Evolutionary conservation across 1,140 invertebrate species (phyloP), one percentile per base, ranked within the genome.

Genomic region (Cepaea nemoralis): DNA sequence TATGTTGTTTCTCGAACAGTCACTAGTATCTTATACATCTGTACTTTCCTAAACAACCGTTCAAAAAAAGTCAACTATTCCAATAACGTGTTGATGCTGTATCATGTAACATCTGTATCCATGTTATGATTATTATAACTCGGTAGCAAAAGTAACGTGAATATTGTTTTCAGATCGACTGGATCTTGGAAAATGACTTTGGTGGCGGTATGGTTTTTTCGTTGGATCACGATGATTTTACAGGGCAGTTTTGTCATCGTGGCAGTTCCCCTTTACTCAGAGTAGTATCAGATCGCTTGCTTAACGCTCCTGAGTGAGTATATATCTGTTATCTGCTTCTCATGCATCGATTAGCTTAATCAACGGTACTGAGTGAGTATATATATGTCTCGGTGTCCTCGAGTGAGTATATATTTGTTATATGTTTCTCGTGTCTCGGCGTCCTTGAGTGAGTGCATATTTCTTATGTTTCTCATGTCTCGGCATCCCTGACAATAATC

Each of bases 161-260:
- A n/a, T n/a, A n/a, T 45, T 45, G 80, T 63, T 69, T 73, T 42
- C 67, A 78, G 73, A 48, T 69, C 27, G 55, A 82, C 63, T 82
- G 35, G 27, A 22, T 81, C 14, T 31, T 55, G 27, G 16, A 10
- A 1, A 95, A 95, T 78, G 95, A 95, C 24, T 98, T 95, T 88
- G 97, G 95, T 45, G 98, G 98, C 22, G 97, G 97, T 35, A 98
- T 99, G 96, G 95, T 97, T 0, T 99, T 97, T 97, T 97, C 96
- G 0, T 93, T 99, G 0, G 97, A 98, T 86, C 97, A 98, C 95
- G 98, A 99, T 87, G 97, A 99, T 91, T 99, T 98, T 92, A 92
- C 94, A 82, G 81, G 81, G 16, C 93, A 94, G 10, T 80, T 80
- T 27, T 98, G 97, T 89, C 96, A 96, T 31, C 94, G 94, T 55